Percentiles rank a stretch among this genome's conserved stretches.
Conservation (phyloP, 1,140 invertebrate species). For the Drosophila truncata region DNA sequence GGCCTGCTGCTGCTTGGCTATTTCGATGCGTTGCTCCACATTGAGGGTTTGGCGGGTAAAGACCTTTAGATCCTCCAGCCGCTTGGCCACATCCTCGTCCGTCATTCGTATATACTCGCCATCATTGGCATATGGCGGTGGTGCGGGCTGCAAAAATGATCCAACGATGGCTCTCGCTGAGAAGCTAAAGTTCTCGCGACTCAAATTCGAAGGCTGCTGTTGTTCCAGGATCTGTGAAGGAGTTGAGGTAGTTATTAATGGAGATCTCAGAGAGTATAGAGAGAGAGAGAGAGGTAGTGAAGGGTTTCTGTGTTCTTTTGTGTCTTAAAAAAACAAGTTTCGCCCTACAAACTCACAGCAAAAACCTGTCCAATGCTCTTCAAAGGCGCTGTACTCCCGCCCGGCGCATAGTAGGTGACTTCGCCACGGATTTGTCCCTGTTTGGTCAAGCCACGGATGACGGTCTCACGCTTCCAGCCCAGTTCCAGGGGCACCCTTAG, state of each 20-base stretch:
- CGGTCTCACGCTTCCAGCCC: conserved; percentile 96
- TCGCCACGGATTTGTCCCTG: conserved; percentile 93
- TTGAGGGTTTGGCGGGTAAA: conserved; percentile 87
- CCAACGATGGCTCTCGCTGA: conserved; percentile 94
- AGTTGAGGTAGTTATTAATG: not conserved
- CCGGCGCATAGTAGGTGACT: conserved; percentile 95
- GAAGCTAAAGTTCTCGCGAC: conserved; percentile 96
- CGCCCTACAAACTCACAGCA: conserved; percentile 86
- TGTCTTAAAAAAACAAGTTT: conserved; percentile 29
- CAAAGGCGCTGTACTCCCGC: conserved; percentile 87
- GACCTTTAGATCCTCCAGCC: conserved; percentile 82
- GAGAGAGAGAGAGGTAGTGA: not conserved
- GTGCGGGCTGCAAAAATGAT: conserved; percentile 92
- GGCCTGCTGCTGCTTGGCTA: conserved; percentile 88
- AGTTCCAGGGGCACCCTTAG: conserved; percentile 91
- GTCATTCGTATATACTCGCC: conserved; percentile 87
- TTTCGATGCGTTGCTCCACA: conserved; percentile 89
- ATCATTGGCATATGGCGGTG: conserved; percentile 86
- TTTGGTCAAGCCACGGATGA: conserved; percentile 93
- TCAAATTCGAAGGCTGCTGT: conserved; percentile 91
- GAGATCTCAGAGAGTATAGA: no score
- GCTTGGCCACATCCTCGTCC: conserved; percentile 88
- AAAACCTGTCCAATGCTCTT: conserved; percentile 86
- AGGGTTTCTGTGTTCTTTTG: not conserved
- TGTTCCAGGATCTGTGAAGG: conserved; percentile 90